Percentiles rank a stretch among this genome's conserved stretches.
phyloP scores from a whole-genome alignment of 1,140 invertebrate genomes.

The Oryzaephilus surinamensis region DNA sequence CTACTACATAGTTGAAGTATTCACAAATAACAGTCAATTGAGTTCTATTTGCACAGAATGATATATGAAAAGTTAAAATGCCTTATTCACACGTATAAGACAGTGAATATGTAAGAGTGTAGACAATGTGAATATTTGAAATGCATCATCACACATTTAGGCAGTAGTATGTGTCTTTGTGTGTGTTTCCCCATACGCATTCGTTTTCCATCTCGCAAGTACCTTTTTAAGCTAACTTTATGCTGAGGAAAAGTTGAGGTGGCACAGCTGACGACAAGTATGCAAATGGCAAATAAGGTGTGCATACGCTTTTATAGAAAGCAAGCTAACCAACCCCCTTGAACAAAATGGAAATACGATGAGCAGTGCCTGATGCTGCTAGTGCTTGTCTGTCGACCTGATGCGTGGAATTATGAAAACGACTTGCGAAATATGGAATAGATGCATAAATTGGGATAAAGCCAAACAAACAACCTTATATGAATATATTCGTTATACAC shows the following conservation, averaged over 20 bases:
- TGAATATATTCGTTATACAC: too few species aligned
- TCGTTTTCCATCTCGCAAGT: too few species aligned
- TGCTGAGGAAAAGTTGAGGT: constrained; percentile 33
- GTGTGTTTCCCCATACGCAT: too few species aligned
- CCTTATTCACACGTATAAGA: too few species aligned
- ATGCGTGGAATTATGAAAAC: constrained; percentile 38
- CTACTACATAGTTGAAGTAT: too few species aligned
- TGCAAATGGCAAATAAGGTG: constrained; percentile 29
- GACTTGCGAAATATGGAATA: constrained; percentile 38
- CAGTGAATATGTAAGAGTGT: constrained; percentile 31
- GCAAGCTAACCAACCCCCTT: constrained; percentile 11
- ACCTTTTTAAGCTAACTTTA: constrained; percentile 31
- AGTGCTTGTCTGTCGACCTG: constrained; percentile 28
- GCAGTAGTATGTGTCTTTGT: constrained; percentile 31
- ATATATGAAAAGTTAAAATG: too few species aligned
- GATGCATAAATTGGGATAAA: constrained; percentile 38
- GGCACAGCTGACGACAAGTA: constrained; percentile 33
- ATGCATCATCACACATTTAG: constrained; percentile 34
- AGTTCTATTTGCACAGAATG: too few species aligned
- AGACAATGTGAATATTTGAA: too few species aligned
- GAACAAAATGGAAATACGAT: constrained; percentile 33
- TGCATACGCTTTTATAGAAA: constrained; percentile 16
- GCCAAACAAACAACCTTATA: too few species aligned
- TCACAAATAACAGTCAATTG: too few species aligned
- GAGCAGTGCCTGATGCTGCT: constrained; percentile 20